Base-by-base conservation (phyloP, 2,113 vertebrate species). In the Neodontobutis hainanensis region DNA sequence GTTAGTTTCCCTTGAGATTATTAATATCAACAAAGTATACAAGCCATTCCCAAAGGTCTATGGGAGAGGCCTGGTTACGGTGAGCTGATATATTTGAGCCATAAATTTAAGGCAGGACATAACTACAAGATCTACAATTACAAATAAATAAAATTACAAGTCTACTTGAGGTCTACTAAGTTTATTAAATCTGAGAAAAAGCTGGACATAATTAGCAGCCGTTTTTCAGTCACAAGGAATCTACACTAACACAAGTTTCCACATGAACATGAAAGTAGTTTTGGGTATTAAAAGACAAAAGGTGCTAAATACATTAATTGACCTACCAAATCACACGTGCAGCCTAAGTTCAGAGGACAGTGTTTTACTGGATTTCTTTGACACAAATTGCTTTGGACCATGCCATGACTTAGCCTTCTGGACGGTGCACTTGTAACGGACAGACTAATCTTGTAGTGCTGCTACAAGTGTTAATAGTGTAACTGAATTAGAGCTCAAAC, bases 341-440 rank as follows among this genome's bases (percentile, higher is more conserved):
- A 8, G 51, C 57, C 36, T 44, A 32, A 0, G 19, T 27, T 62
- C 8, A 79, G 53, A 16, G 15, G 59, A 44, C 42, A 48, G 73
- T 70, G 73, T 82, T 66, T 71, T 32, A 12, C 58, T 82, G 85
- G 85, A 82, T 85, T 77, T 78, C 75, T 82, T 3, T 86, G 88
- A 89, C 83, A 89, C 80, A 89, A 87, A 90, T 88, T 84, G 85
- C 75, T 85, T 87, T 84, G 70, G 88, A 89, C 69, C 62, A 73
- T 44, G 80, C 61, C 78, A 73, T 82, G 87, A 82, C 81, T 87
- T 85, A 83, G 73, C 81, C 80, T 81, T 79, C 78, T 82, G 81
- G 85, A 71, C 58, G 32, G 71, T 55, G 76, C 65, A 53, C 64
- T 77, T 83, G 62, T 73, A 75, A 83, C 82, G 73, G 73, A 72